Percentiles rank a stretch among this genome's conserved stretches.
phyloP scores from a whole-genome alignment of 2,888 invertebrate genomes.

The Lasioglossum oenotherae region DNA sequence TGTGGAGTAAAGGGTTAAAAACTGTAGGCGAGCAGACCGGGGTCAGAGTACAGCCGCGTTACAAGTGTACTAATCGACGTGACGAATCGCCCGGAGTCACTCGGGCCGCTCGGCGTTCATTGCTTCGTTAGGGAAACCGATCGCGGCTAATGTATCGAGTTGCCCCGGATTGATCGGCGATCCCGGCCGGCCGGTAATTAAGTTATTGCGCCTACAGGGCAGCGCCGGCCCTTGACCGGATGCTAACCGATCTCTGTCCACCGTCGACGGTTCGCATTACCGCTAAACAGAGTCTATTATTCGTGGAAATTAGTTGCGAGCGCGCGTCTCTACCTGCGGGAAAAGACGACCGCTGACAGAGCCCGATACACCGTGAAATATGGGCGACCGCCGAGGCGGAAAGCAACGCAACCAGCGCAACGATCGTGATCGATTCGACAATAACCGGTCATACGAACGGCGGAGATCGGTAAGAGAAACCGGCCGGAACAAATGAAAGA shows the following conservation, averaged over 20 bases:
- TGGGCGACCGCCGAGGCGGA: constrained; percentile 1
- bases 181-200: constrained; percentile 47
- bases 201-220: constrained; percentile 40
- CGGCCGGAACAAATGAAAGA: constrained; percentile 8
- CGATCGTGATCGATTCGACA: constrained; percentile 23
- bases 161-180: constrained; percentile 54
- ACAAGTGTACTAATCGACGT: constrained; percentile 60
- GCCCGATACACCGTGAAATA: constrained; percentile 12
- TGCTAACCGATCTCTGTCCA: constrained; percentile 21
- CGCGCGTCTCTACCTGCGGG: background rate
- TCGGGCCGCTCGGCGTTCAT: constrained; percentile 38
- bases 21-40: background rate
- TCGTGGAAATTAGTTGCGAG: background rate
- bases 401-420: background rate
- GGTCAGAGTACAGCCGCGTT: constrained; percentile 32
- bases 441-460: constrained; percentile 13
- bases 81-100: constrained; percentile 56
- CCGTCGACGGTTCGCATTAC: constrained; percentile 7
- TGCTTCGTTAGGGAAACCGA: constrained; percentile 63
- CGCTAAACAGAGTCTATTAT: constrained; percentile 32
- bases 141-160: constrained; percentile 52
- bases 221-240: constrained; percentile 7
- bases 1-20: background rate
- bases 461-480: constrained; percentile 1
- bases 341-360: constrained; percentile 12